Percentiles rank a stretch among this genome's conserved stretches.
phyloP scores from a whole-genome alignment of 23 tunicate genomes.

The Trididemnum nubilum region DNA sequence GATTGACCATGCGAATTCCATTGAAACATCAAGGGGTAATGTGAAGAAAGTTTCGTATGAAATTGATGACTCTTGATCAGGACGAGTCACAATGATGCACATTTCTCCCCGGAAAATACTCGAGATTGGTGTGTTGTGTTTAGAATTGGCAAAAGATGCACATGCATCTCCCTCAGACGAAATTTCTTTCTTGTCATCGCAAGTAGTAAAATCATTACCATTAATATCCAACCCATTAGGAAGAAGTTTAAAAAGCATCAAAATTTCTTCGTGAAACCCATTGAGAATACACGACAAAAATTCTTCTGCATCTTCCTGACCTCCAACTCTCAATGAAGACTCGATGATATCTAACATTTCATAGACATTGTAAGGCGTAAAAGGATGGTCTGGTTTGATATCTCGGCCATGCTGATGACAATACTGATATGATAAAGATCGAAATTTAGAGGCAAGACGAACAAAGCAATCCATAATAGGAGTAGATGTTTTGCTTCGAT shows the following conservation, averaged over 20 bases:
- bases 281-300: conserved; percentile 81
- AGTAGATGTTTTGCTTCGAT: conserved; percentile 54
- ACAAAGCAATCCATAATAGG: conserved; percentile 89
- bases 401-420: conserved; percentile 43
- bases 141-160: neutral
- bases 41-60: conserved; percentile 80
- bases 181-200: no score
- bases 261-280: conserved; percentile 90
- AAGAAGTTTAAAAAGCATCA: neutral
- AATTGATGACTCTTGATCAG: conserved; percentile 57
- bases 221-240: neutral
- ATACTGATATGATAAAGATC: conserved; percentile 53
- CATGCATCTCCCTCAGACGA: neutral
- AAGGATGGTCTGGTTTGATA: conserved; percentile 56
- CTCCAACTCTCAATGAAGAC: conserved; percentile 52
- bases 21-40: conserved; percentile 69
- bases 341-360: conserved; percentile 76
- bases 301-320: conserved; percentile 92
- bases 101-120: conserved; percentile 83
- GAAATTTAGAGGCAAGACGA: conserved; percentile 68
- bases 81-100: conserved; percentile 62
- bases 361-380: conserved; percentile 71
- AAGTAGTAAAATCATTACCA: neutral
- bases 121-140: conserved; percentile 60
- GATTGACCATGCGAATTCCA: conserved; percentile 62